These are phyloP conservation scores for Mya arenaria DNA, from an alignment of 1,140 invertebrate genomes.

Conservation along the genomic window DNA sequence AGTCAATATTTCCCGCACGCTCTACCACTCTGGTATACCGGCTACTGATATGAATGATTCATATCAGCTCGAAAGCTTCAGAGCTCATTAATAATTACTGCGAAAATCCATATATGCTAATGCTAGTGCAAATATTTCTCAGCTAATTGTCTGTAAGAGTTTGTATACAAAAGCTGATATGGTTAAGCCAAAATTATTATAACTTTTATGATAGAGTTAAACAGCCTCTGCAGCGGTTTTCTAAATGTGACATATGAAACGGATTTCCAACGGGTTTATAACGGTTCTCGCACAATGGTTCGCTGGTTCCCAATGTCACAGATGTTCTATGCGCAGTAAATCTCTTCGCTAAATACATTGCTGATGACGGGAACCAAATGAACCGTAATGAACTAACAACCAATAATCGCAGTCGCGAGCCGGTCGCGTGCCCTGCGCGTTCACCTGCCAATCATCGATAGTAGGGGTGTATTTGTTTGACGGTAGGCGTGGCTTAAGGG, in stretches of 20 bases:
- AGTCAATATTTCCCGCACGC: background rate
- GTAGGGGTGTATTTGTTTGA: background rate
- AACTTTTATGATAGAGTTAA: no score
- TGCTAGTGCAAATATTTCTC: no score
- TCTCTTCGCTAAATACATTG: background rate
- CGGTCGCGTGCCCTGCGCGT: slow-evolving; percentile 51
- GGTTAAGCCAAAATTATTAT: no score
- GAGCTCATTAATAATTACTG: slow-evolving; percentile 25
- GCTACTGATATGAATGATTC: slow-evolving; percentile 26
- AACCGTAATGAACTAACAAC: background rate
- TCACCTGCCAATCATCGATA: slow-evolving; percentile 31
- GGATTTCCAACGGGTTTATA: slow-evolving; percentile 37
- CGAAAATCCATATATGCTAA: slow-evolving; percentile 44
- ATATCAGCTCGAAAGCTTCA: background rate
- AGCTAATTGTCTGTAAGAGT: no score
- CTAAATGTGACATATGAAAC: slow-evolving; percentile 21
- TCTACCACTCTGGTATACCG: background rate
- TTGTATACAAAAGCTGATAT: no score
- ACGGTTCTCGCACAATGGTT: slow-evolving; percentile 20
- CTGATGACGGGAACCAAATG: slow-evolving; percentile 38
- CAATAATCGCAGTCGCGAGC: slow-evolving; percentile 39
- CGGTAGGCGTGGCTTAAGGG: slow-evolving; percentile 43
- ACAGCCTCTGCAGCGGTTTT: background rate
- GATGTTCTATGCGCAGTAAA: slow-evolving; percentile 19
- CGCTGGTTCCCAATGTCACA: slow-evolving; percentile 33